These are phyloP conservation scores for Lagorchestes hirsutus DNA, from an alignment of 2,797 vertebrate species.

Conservation along the genomic window DNA sequence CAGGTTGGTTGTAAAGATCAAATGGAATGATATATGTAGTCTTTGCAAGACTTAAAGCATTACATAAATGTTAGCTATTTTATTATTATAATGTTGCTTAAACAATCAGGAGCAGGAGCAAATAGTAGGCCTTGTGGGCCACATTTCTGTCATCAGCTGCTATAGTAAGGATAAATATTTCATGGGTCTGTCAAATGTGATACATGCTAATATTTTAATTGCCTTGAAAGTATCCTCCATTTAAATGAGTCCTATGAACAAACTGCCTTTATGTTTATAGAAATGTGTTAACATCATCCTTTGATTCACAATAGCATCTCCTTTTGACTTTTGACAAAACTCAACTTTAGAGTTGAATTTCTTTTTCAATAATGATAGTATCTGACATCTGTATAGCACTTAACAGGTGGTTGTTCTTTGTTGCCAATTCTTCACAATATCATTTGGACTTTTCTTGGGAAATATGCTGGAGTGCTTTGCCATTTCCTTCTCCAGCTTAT, in stretches of 20 bases:
- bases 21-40: background rate
- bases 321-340: background rate
- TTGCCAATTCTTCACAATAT: background rate
- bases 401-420: background rate
- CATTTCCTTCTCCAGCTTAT: background rate
- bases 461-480: background rate
- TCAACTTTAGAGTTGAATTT: background rate
- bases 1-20: background rate
- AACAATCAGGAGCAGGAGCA: background rate
- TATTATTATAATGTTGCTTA: background rate
- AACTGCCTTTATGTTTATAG: background rate
- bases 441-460: background rate
- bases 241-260: background rate
- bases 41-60: conserved; percentile 11
- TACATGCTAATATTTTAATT: background rate
- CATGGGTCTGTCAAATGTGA: background rate
- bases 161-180: background rate
- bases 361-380: background rate
- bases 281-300: background rate
- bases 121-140: background rate
- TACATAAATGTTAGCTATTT: background rate
- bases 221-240: background rate
- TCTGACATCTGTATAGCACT: background rate
- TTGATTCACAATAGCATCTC: background rate
- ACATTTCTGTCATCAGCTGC: background rate